Conservation (phyloP, 2,888 invertebrate species). For the Leptinotarsa tumamoca region DNA sequence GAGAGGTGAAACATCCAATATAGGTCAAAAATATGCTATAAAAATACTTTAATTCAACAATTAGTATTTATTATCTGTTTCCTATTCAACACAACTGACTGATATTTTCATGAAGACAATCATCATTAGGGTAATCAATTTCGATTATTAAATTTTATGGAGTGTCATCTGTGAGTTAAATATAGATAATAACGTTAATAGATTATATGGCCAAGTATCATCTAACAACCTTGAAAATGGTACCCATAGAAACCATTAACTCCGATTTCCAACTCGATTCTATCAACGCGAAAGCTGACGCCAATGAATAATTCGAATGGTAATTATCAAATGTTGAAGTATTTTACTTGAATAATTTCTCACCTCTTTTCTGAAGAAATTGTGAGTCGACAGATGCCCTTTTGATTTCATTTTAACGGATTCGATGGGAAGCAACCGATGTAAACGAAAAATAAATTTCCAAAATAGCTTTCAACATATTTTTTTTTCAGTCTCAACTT, state of each 20-base stretch:
- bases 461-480: conserved; percentile 30
- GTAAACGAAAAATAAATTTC: conserved; percentile 2
- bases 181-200: not conserved
- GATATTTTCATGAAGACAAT: not conserved
- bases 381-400: conserved; percentile 44
- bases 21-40: no score
- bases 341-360: not conserved
- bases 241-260: not conserved
- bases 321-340: not conserved
- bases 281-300: not conserved
- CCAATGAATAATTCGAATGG: not conserved
- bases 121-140: not conserved
- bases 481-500: conserved; percentile 41
- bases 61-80: no score
- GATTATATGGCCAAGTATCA: conserved; percentile 4
- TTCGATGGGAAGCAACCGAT: conserved; percentile 2
- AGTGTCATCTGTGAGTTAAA: not conserved
- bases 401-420: conserved; percentile 43
- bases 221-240: not conserved
- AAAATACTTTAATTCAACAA: no score
- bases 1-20: no score
- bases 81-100: no score
- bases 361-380: conserved; percentile 27
- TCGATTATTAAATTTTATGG: not conserved
- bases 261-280: not conserved